These are phyloP conservation scores for Pseudomyrmex dendroicus DNA, from an alignment of 1,140 invertebrate species.

Conservation along the genomic window DNA sequence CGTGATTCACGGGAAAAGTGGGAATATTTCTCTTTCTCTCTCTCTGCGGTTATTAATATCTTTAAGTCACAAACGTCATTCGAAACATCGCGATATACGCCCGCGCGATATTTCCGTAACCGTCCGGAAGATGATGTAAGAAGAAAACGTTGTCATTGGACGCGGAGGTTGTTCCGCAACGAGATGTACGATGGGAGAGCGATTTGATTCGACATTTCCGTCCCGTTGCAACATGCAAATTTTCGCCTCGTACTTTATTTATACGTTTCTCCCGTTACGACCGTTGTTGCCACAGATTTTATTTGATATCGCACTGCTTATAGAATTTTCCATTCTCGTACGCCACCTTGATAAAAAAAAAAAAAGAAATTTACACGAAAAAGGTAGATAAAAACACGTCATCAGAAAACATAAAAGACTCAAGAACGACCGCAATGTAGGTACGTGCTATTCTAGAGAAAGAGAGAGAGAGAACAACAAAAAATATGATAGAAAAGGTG, in stretches of 20 bases:
- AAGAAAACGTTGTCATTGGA: conserved; percentile 47
- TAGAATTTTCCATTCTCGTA: too few relatives aligned
- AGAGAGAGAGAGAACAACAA: background rate
- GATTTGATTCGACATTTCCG: background rate
- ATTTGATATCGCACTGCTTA: too few relatives aligned
- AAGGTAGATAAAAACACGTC: conserved; percentile 31
- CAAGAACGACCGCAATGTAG: conserved; percentile 14
- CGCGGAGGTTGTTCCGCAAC: background rate
- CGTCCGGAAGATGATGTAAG: conserved; percentile 54
- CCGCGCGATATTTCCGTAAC: conserved; percentile 47
- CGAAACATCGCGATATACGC: conserved; percentile 31
- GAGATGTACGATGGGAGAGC: background rate
- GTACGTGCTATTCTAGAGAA: background rate
- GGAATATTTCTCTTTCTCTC: background rate
- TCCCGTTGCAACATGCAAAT: background rate
- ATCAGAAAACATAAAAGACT: conserved; percentile 17
- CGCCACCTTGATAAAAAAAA: background rate
- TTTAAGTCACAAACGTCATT: conserved; percentile 58
- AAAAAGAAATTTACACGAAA: conserved; percentile 13
- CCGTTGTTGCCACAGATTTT: too few relatives aligned
- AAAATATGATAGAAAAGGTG: conserved; percentile 7
- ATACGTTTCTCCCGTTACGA: too few relatives aligned
- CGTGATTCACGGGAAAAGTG: background rate
- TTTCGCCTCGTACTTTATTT: too few relatives aligned
- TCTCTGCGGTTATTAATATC: conserved; percentile 64